Base-by-base conservation (phyloP, 2,113 vertebrate genomes). In the Marmota flaviventris region DNA sequence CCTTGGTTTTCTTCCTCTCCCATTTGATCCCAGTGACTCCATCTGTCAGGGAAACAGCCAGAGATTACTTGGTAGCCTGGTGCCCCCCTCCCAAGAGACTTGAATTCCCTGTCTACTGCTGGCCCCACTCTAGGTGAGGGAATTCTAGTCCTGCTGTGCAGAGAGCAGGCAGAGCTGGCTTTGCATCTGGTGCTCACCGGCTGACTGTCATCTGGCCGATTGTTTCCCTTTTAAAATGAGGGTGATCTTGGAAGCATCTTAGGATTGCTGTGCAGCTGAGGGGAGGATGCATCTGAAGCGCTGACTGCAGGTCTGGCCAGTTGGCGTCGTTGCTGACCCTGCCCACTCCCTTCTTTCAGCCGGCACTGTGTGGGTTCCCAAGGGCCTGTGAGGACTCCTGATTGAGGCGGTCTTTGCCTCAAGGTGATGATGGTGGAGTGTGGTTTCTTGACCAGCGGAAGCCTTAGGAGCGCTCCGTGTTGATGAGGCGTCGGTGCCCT, bases 1-100 rank as follows among this genome's bases (percentile, higher is more conserved):
- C 17, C 34, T 73, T 20, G 25, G 37, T 91, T 90, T 85, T 61
- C 83, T 78, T 88, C 73, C 34, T 63, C 73, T 45, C 61, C 61
- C 18, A 2, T 37, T 58, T 9, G 34, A 39, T 90, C 17, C 75
- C 5, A 2, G 0, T 11, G 45, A 53, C 24, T 32, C 37, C 53
- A 34, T n/a, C 45, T 58, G 12, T 69, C 39, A 24, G 24, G 82
- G 37, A 77, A 51, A 24, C 25, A 77, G 72, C 29, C 29, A 45
- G 42, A 84, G 25, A 51, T 32, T 32, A 20, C 37, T 25, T 2
- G 8, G 3, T 20, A n/a, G 56, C 70, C 6, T 10, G 16, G 1
- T 3, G 7, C 82, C 53, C 8, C 27, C 39, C 37, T 84, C 4
- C 51, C 18, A 27, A 11, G 9, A 3, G 24, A 34, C 73, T 73